A percentile compares a stretch with the other conserved stretches of the same genome.
These are phyloP conservation scores for Diplodus sargus DNA, from an alignment of 2,797 vertebrate genomes.

Conservation along the genomic window DNA sequence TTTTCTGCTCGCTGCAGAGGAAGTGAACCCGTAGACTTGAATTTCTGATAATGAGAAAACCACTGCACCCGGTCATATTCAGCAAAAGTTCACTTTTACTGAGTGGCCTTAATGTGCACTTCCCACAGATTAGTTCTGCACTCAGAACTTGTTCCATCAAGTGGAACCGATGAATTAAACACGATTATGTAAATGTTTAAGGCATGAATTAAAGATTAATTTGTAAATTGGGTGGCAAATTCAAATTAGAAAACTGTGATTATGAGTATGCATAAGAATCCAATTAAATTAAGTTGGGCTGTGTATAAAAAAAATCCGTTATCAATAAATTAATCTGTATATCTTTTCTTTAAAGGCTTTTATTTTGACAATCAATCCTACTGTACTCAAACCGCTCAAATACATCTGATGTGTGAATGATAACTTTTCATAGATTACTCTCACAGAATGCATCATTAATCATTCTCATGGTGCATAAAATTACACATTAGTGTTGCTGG, in stretches of 20 bases:
- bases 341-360: neutral
- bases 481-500: neutral
- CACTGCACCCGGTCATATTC: conserved; percentile 63
- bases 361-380: neutral
- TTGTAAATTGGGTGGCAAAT: conserved; percentile 5
- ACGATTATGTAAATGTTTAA: conserved; percentile 19
- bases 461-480: conserved; percentile 15
- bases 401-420: conserved; percentile 11
- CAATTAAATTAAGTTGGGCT: neutral
- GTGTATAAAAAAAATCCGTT: neutral
- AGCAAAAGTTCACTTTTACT: conserved; percentile 66
- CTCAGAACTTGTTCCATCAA: conserved; percentile 26
- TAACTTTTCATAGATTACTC: neutral
- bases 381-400: neutral
- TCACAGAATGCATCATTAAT: neutral
- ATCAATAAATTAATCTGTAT: neutral
- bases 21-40: conserved; percentile 70
- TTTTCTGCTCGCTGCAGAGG: conserved; percentile 57
- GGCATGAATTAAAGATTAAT: conserved; percentile 11
- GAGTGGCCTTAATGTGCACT: conserved; percentile 55
- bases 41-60: conserved; percentile 79
- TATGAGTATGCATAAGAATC: conserved; percentile 11
- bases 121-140: conserved; percentile 42
- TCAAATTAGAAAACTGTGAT: neutral
- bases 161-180: conserved; percentile 28